These are phyloP conservation scores for Hirundo rustica DNA, from an alignment of 2,797 vertebrate species.

Conservation along the genomic window DNA sequence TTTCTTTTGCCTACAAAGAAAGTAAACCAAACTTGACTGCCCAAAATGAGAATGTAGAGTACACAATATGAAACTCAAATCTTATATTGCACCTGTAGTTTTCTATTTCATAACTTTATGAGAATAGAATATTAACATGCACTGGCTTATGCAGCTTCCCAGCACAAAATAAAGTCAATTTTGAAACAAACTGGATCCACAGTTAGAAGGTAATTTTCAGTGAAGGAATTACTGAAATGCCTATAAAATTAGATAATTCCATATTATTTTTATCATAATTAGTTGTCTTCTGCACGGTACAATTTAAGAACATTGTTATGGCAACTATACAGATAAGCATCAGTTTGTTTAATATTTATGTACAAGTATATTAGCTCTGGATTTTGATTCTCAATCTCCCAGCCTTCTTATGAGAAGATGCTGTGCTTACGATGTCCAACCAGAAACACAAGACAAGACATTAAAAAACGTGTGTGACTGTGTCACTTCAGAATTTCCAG, in stretches of 20 bases:
- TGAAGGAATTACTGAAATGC: background rate
- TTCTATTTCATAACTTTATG: background rate
- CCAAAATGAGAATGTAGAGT: background rate
- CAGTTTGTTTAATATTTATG: background rate
- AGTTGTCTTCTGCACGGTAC: background rate
- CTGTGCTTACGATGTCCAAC: background rate
- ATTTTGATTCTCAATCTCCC: background rate
- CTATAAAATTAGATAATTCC: background rate
- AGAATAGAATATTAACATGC: background rate
- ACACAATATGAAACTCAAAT: background rate
- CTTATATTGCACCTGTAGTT: background rate
- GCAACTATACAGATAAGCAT: background rate
- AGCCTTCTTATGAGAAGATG: background rate
- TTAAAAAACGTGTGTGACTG: rapidly evolving
- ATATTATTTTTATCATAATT: background rate
- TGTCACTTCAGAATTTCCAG: background rate
- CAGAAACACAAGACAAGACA: background rate
- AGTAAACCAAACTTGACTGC: constrained; percentile 49
- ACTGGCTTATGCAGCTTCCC: background rate
- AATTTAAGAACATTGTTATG: constrained; percentile 20
- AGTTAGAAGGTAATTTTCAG: background rate
- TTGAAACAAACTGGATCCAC: background rate
- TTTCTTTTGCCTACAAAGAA: constrained; percentile 90
- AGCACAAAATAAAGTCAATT: background rate
- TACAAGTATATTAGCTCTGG: background rate